Percentiles rank a stretch among this genome's conserved stretches.
phyloP scores from a whole-genome alignment of 2,113 vertebrate species.

The Tachycineta bicolor region DNA sequence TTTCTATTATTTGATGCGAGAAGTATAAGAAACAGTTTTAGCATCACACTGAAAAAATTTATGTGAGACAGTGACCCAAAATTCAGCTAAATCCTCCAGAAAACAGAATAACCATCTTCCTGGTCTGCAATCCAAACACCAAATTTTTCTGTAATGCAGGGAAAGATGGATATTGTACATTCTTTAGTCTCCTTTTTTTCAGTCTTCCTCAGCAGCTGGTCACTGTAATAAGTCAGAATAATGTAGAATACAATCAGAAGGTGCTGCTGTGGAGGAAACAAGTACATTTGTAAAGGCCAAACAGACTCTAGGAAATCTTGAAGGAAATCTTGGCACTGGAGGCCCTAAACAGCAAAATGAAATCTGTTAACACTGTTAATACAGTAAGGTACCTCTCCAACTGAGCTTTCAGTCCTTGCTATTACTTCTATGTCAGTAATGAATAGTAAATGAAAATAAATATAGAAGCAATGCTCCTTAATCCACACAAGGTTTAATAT shows the following conservation, averaged over 20 bases:
- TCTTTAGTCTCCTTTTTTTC: neutral
- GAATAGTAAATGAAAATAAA: constrained; percentile 46
- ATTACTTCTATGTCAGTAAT: neutral
- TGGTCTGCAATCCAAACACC: neutral
- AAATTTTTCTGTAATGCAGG: neutral
- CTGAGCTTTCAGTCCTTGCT: neutral
- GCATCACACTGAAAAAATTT: neutral
- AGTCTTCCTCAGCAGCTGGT: neutral
- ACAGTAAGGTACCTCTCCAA: neutral
- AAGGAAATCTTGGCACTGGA: neutral
- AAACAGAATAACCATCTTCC: neutral
- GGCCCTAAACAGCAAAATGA: neutral
- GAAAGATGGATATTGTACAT: neutral
- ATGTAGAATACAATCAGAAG: neutral
- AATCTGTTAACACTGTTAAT: neutral
- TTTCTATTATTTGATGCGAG: neutral
- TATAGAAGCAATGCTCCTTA: neutral
- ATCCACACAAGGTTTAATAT: constrained; percentile 1
- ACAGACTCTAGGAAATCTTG: neutral
- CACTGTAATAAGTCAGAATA: neutral
- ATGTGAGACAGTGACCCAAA: neutral
- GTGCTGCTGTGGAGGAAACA: neutral
- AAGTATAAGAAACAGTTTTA: neutral
- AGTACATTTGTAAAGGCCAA: neutral
- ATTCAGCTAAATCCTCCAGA: neutral